phyloP scores from a whole-genome alignment of 1,140 invertebrate genomes.

The Laupala kohalensis region DNA sequence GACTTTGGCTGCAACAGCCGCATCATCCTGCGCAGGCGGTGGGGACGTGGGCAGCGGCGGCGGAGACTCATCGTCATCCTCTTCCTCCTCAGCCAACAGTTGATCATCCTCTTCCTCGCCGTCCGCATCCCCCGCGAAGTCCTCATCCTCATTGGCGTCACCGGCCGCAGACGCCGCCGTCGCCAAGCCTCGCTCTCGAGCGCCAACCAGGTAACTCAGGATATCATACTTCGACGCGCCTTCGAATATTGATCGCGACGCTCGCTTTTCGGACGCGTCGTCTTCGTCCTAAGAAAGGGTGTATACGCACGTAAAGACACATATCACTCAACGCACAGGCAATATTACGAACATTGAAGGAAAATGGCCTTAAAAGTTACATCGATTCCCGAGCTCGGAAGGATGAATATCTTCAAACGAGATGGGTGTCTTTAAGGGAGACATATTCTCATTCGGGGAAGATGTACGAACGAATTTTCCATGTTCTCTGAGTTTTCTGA shows the following conservation, averaged over 20 bases:
- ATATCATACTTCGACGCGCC: slow-evolving; percentile 80
- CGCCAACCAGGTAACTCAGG: slow-evolving; percentile 72
- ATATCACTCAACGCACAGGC: no score
- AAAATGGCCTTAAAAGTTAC: no score
- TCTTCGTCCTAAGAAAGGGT: background rate
- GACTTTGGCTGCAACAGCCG: background rate
- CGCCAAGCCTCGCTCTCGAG: slow-evolving; percentile 56
- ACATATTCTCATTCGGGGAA: no score
- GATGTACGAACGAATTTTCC: no score
- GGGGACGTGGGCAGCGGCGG: slow-evolving; percentile 6
- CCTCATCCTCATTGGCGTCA: slow-evolving; percentile 33
- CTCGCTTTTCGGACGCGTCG: no score
- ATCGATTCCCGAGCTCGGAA: no score
- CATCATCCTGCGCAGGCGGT: slow-evolving; percentile 14
- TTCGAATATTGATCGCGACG: slow-evolving; percentile 56
- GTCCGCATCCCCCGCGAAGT: slow-evolving; percentile 16
- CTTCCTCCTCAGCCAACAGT: background rate
- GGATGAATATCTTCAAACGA: no score
- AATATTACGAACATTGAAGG: no score
- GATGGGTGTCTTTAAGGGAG: no score
- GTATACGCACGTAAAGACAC: no score
- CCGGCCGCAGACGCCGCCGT: slow-evolving; percentile 21
- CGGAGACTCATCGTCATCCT: slow-evolving; percentile 9
- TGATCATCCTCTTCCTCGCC: slow-evolving; percentile 9
- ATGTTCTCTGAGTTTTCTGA: no score